These are phyloP conservation scores for Ganaspis sp. DNA, from an alignment of 1,140 invertebrate species.

Conservation along the genomic window DNA sequence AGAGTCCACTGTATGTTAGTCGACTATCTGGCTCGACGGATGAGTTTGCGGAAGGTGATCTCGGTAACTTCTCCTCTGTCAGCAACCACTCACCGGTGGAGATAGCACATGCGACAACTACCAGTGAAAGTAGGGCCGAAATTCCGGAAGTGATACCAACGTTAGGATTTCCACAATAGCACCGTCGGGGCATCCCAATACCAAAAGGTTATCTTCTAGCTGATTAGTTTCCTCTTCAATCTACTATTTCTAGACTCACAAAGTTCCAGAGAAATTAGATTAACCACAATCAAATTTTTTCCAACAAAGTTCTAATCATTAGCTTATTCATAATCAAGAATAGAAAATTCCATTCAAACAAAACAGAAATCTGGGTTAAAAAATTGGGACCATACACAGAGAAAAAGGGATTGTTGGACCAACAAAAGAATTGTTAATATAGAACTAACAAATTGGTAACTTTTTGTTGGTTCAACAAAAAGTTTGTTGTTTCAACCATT, in stretches of 20 bases:
- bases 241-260: constrained; percentile 34
- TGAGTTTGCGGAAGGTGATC: constrained; percentile 65
- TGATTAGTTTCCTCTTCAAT: constrained; percentile 38
- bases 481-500: too few relatives aligned
- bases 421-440: too few relatives aligned
- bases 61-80: constrained; percentile 78
- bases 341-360: too few relatives aligned
- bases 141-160: constrained; percentile 66
- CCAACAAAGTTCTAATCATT: background rate
- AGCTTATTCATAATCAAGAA: background rate
- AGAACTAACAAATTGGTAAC: too few relatives aligned
- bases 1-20: constrained; percentile 71
- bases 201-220: constrained; percentile 32
- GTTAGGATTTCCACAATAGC: constrained; percentile 54
- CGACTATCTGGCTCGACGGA: constrained; percentile 68
- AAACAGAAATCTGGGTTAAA: too few relatives aligned
- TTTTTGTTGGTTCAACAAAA: too few relatives aligned
- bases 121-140: constrained; percentile 76
- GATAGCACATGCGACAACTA: constrained; percentile 77
- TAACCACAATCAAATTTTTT: too few relatives aligned
- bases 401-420: too few relatives aligned
- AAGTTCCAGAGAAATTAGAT: background rate
- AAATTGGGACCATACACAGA: too few relatives aligned
- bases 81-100: constrained; percentile 79
- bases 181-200: constrained; percentile 65